phyloP scores from a whole-genome alignment of 2,888 invertebrate species.

The Eilema caniola region DNA sequence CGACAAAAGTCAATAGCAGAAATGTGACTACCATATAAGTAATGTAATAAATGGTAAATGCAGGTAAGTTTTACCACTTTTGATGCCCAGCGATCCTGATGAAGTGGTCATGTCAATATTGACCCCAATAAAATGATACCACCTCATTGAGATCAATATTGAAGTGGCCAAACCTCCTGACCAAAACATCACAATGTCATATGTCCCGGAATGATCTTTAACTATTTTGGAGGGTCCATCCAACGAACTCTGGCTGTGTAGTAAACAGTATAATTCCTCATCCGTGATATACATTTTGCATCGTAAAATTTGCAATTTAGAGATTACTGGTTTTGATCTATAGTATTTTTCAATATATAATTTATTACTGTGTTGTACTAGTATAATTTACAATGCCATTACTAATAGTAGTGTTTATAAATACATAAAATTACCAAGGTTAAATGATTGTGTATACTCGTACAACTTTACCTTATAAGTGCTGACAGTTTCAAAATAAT shows the following conservation, averaged over 20 bases:
- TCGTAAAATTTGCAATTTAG: too few relatives aligned
- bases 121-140: too few relatives aligned
- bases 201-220: not conserved
- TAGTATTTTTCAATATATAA: not conserved
- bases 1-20: not conserved
- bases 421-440: not conserved
- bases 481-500: not conserved
- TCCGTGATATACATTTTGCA: too few relatives aligned
- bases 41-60: too few relatives aligned
- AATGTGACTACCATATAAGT: not conserved
- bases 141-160: not conserved
- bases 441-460: not conserved
- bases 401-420: not conserved
- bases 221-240: not conserved
- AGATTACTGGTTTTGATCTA: not conserved
- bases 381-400: too few relatives aligned
- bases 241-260: not conserved
- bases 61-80: not conserved
- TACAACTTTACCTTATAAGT: not conserved
- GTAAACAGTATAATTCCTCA: too few relatives aligned
- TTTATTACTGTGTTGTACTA: not conserved
- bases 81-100: not conserved
- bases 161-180: not conserved
- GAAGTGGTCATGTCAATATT: too few relatives aligned
- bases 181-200: not conserved